Conservation (phyloP, 2,888 invertebrate genomes). For the Hydraecia micacea region DNA sequence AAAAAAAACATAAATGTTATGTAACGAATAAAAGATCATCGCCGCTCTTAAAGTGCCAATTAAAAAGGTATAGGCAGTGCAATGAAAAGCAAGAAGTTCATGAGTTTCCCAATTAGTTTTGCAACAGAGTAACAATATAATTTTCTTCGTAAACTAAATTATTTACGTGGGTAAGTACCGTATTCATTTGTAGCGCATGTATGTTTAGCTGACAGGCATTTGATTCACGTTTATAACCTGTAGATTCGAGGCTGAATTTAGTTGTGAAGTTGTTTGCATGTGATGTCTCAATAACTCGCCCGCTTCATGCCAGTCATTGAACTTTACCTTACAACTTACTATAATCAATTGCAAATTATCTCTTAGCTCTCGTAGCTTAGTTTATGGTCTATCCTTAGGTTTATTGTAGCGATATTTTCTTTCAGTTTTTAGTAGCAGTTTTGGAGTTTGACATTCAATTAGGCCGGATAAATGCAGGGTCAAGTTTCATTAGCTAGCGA, state of each 20-base stretch:
- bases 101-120: neutral
- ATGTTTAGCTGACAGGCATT: neutral
- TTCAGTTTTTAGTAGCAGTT: neutral
- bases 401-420: neutral
- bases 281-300: constrained; percentile 43
- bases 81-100: too few relatives aligned
- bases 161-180: neutral
- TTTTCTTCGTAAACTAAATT: neutral
- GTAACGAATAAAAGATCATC: neutral
- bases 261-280: constrained; percentile 35
- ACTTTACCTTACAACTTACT: constrained; percentile 27
- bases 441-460: neutral
- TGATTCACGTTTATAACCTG: constrained; percentile 17
- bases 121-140: neutral
- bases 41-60: neutral
- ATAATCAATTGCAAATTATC: constrained; percentile 33
- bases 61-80: neutral
- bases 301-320: constrained; percentile 11
- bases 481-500: too few relatives aligned
- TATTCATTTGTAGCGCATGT: neutral
- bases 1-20: too few relatives aligned
- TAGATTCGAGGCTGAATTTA: neutral
- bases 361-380: neutral
- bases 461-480: neutral
- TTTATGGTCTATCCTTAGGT: neutral